Conservation (phyloP, 2,797 vertebrate genomes). For the Amblyopsis hoosieri region DNA sequence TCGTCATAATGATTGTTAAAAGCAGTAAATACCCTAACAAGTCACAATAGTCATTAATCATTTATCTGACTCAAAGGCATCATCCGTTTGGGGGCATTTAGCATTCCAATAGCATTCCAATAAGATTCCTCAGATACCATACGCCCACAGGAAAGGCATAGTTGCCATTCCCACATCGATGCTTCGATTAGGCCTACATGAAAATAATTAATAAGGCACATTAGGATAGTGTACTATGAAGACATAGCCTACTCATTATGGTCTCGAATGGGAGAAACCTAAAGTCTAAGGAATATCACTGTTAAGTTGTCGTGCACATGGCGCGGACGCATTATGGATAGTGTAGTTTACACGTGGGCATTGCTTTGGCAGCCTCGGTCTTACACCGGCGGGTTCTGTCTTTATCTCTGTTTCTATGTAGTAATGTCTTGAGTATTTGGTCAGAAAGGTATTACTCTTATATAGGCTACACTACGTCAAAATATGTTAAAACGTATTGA, state of each 20-base stretch:
- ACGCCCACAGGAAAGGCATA: slow-evolving; percentile 21
- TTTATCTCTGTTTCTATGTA: slow-evolving; percentile 23
- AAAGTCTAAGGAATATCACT: background rate
- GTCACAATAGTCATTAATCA: slow-evolving; percentile 59
- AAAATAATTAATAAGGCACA: too few species aligned
- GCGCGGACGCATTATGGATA: slow-evolving; percentile 49
- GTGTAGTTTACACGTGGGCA: slow-evolving; percentile 46
- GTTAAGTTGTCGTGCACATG: background rate
- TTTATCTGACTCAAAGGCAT: slow-evolving; percentile 29
- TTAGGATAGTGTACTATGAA: background rate
- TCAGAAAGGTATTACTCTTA: background rate
- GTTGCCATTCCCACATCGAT: slow-evolving; percentile 6
- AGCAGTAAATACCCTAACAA: slow-evolving; percentile 37
- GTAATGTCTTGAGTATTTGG: background rate
- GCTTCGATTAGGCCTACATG: background rate
- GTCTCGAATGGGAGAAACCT: too few species aligned
- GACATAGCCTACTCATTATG: too few species aligned
- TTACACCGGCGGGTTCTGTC: slow-evolving; percentile 17
- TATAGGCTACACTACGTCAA: background rate
- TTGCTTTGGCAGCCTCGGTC: slow-evolving; percentile 22
- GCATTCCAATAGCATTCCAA: slow-evolving; percentile 75
- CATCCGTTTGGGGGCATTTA: slow-evolving; percentile 60
- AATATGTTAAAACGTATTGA: background rate
- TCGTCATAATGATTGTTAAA: slow-evolving; percentile 25
- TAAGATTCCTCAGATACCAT: slow-evolving; percentile 61